These are phyloP conservation scores for Grapholita molesta DNA, from an alignment of 1,140 invertebrate species.

Conservation along the genomic window DNA sequence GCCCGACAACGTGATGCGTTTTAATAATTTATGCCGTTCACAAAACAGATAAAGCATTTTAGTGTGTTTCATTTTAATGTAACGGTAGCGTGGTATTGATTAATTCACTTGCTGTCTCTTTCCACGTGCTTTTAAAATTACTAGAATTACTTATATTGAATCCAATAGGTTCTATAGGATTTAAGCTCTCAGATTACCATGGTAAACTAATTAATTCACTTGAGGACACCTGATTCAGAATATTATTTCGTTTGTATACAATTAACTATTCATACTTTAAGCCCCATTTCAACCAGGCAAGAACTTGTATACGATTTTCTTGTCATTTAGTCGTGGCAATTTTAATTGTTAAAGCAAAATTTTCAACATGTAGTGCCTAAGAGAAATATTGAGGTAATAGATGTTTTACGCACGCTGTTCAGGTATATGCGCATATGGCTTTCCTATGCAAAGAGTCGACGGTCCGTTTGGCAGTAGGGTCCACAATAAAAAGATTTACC, in stretches of 20 bases:
- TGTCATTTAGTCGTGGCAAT: no score
- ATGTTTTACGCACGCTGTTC: background rate
- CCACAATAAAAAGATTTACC: conserved; percentile 60
- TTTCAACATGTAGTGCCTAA: no score
- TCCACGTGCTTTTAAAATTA: background rate
- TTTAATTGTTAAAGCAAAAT: no score
- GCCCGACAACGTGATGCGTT: conserved; percentile 67
- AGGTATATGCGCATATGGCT: background rate
- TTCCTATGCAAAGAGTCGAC: conserved; percentile 14
- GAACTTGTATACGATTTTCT: no score
- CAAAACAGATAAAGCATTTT: conserved; percentile 60
- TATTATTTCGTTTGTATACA: no score
- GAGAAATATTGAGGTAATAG: background rate
- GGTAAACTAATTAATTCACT: no score
- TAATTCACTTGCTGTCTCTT: background rate
- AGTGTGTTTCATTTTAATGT: conserved; percentile 43
- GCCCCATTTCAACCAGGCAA: no score
- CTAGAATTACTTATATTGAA: background rate
- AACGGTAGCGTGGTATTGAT: background rate
- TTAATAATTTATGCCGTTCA: conserved; percentile 67
- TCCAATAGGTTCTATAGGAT: no score
- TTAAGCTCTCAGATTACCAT: no score
- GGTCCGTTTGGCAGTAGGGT: conserved; percentile 27
- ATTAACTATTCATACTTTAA: no score
- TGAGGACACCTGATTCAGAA: no score